Evolutionary conservation across 2,113 vertebrate species (phyloP).

Genomic region (Hydrolagus affinis): DNA sequence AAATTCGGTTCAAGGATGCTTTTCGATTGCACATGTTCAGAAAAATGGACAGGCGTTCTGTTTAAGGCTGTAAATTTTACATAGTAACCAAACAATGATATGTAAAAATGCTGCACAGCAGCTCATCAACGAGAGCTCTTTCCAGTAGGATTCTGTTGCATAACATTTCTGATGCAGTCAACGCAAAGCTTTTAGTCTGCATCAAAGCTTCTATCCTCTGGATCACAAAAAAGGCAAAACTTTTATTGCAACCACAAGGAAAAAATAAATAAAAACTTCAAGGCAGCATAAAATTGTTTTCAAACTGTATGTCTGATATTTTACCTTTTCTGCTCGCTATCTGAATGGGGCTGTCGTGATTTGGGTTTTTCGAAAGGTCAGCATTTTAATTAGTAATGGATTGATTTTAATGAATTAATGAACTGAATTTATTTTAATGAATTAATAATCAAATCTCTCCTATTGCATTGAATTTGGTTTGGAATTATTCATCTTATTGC

Average conservation of each 20-base stretch:
- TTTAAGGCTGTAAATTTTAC: neutral
- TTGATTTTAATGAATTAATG: neutral
- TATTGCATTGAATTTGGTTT: neutral
- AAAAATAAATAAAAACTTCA: neutral
- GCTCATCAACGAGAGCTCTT: neutral
- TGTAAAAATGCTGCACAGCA: neutral
- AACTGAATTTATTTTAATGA: no score
- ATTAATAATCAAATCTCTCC: neutral
- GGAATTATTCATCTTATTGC: neutral
- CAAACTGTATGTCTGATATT: neutral
- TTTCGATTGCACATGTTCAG: neutral
- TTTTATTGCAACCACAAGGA: neutral
- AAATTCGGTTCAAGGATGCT: neutral
- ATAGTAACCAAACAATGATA: neutral
- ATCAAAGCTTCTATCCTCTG: neutral
- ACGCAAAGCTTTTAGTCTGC: neutral
- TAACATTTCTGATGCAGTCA: neutral
- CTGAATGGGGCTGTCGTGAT: neutral
- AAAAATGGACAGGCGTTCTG: neutral
- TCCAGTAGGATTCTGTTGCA: neutral
- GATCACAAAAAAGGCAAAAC: neutral
- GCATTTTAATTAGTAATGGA: no score
- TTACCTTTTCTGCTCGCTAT: neutral
- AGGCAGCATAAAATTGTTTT: neutral
- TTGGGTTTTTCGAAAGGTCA: no score